A percentile compares a stretch with the other conserved stretches of the same genome.
Conservation (phyloP, 2,797 vertebrate species). For the Valencia hispanica region DNA sequence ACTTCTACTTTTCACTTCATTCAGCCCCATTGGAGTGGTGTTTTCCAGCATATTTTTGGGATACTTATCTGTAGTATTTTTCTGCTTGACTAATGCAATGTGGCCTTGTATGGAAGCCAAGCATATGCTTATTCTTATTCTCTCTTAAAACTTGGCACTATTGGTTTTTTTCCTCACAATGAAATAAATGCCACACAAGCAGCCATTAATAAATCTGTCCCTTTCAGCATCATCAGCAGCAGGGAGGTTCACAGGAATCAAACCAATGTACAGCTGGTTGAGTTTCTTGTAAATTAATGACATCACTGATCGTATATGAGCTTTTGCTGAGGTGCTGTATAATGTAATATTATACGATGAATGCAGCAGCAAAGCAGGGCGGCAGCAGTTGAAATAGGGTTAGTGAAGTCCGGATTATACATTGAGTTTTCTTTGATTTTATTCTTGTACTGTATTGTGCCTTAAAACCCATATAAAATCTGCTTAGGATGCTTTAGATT, state of each 20-base stretch:
- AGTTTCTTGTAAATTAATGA: conserved; percentile 69
- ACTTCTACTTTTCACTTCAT: conserved; percentile 42
- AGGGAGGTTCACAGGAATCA: conserved; percentile 50
- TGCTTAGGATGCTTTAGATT: conserved; percentile 48
- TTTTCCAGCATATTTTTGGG: conserved; percentile 65
- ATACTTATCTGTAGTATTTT: conserved; percentile 53
- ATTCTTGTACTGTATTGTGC: conserved; percentile 46
- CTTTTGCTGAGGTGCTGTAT: conserved; percentile 56
- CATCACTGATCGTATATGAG: conserved; percentile 68
- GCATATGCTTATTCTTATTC: conserved; percentile 55
- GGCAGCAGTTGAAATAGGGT: conserved; percentile 31
- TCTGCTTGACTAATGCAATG: conserved; percentile 55
- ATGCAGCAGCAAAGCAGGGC: conserved; percentile 46
- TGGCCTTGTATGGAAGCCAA: conserved; percentile 59
- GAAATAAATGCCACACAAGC: conserved; percentile 56
- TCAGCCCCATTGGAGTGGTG: conserved; percentile 47
- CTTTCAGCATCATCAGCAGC: conserved; percentile 52
- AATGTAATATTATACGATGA: too few species aligned
- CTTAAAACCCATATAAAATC: conserved; percentile 40
- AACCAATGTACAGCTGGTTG: conserved; percentile 52
- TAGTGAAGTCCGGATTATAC: conserved; percentile 53
- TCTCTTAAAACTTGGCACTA: conserved; percentile 50
- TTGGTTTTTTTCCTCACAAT: conserved; percentile 48
- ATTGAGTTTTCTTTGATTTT: conserved; percentile 34
- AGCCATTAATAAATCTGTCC: conserved; percentile 56